Conservation (phyloP, 2,888 invertebrate genomes). For the Helleia helle region DNA sequence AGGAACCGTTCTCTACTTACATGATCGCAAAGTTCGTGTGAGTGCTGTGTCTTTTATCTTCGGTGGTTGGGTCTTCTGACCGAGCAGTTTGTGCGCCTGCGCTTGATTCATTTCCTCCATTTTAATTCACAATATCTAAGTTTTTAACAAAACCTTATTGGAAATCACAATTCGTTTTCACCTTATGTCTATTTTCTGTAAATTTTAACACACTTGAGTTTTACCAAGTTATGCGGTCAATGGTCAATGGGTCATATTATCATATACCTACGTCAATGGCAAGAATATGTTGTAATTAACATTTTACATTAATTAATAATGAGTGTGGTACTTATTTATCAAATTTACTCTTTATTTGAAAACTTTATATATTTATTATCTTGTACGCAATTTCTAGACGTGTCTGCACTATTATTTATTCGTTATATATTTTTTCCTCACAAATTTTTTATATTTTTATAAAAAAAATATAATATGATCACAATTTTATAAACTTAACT, state of each 20-base stretch:
- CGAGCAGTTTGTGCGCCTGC: conserved; percentile 57
- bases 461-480: too few relatives aligned
- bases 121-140: conserved; percentile 10
- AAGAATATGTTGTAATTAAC: too few relatives aligned
- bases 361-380: too few relatives aligned
- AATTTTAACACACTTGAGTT: background rate
- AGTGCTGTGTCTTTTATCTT: conserved; percentile 41
- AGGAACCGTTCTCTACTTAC: too few relatives aligned
- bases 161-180: background rate
- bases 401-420: background rate
- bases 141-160: background rate
- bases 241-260: conserved; percentile 1
- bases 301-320: too few relatives aligned
- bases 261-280: background rate
- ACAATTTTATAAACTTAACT: too few relatives aligned
- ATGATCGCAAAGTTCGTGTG: conserved; percentile 48
- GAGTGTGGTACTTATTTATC: too few relatives aligned
- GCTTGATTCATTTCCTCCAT: conserved; percentile 47
- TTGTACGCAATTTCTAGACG: background rate
- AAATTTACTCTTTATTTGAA: too few relatives aligned
- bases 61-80: conserved; percentile 37
- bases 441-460: too few relatives aligned
- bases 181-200: background rate
- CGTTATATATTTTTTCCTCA: background rate
- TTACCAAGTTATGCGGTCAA: background rate